phyloP scores from a whole-genome alignment of 2,797 vertebrate species.

The Acrossocheilus wenchowensis region DNA sequence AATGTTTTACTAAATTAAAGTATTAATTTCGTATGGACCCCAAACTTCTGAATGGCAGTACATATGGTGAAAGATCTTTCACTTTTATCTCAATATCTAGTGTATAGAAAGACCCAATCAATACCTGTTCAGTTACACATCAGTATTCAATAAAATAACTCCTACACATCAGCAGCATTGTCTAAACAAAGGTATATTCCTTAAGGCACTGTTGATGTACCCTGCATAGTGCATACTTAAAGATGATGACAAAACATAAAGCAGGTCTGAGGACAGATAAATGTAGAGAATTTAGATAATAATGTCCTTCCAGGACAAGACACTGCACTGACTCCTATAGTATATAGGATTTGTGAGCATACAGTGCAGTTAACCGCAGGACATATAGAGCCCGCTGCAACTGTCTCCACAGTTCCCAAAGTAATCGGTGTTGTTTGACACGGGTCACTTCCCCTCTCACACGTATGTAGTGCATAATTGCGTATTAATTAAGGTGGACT shows the following conservation, averaged over 20 bases:
- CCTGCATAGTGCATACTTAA: neutral
- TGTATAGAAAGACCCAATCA: neutral
- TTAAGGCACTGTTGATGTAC: neutral
- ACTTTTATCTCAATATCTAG: neutral
- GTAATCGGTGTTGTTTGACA: conserved; percentile 62
- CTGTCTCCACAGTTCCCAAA: conserved; percentile 14
- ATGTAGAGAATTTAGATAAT: conserved; percentile 6
- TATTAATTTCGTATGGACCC: neutral
- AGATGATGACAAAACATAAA: conserved; percentile 8
- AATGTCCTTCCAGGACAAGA: conserved; percentile 13
- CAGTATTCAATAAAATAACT: neutral
- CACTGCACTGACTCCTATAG: neutral
- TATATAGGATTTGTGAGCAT: neutral
- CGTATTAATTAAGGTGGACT: conserved; percentile 61
- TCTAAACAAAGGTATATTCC: neutral
- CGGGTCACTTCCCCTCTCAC: conserved; percentile 55
- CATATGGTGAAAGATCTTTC: neutral
- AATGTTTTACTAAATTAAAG: neutral
- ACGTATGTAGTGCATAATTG: conserved; percentile 60
- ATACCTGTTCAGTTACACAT: neutral
- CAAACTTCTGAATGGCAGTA: neutral
- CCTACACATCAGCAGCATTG: neutral
- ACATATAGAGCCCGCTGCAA: conserved; percentile 23
- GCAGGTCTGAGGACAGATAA: neutral
- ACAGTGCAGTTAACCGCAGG: conserved; percentile 19